Evolutionary conservation across 2,888 invertebrate genomes (phyloP).

Genomic region (Exephanes ischioxanthus): DNA sequence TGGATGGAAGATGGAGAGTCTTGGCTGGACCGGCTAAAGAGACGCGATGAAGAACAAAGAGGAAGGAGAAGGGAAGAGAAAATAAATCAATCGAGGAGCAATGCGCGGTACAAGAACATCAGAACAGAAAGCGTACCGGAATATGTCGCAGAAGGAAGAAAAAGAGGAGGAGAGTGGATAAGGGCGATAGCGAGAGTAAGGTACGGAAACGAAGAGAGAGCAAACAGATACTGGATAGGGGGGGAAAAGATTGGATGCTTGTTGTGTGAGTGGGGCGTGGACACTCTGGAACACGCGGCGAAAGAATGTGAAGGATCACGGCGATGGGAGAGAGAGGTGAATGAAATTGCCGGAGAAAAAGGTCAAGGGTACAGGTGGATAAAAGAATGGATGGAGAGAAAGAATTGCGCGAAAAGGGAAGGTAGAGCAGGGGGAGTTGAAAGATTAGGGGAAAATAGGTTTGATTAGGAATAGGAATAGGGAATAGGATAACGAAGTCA

Average conservation of each 20-base stretch:
- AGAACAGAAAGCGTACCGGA: neutral
- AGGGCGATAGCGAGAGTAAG: constrained; percentile 30
- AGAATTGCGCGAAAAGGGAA: neutral
- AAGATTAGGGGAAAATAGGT: neutral
- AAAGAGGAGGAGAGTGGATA: constrained; percentile 19
- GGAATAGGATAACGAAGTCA: neutral
- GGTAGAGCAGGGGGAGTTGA: neutral
- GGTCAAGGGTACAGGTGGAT: neutral
- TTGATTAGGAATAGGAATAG: neutral
- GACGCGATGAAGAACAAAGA: neutral
- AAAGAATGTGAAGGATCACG: neutral
- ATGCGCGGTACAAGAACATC: neutral
- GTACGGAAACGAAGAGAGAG: constrained; percentile 21
- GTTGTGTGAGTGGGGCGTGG: neutral
- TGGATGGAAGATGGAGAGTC: neutral
- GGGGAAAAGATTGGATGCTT: constrained; percentile 13
- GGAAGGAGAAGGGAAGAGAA: neutral
- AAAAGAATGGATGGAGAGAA: neutral
- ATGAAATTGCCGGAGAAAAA: neutral
- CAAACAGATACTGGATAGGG: constrained; percentile 11
- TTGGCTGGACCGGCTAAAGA: neutral
- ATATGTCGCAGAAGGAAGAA: constrained; percentile 2
- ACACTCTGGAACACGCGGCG: constrained; percentile 7
- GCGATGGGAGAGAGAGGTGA: neutral
- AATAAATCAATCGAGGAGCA: neutral